Percentiles rank a stretch among this genome's conserved stretches.
Conservation (phyloP, 1,140 invertebrate genomes). For the Streblospio benedicti region DNA sequence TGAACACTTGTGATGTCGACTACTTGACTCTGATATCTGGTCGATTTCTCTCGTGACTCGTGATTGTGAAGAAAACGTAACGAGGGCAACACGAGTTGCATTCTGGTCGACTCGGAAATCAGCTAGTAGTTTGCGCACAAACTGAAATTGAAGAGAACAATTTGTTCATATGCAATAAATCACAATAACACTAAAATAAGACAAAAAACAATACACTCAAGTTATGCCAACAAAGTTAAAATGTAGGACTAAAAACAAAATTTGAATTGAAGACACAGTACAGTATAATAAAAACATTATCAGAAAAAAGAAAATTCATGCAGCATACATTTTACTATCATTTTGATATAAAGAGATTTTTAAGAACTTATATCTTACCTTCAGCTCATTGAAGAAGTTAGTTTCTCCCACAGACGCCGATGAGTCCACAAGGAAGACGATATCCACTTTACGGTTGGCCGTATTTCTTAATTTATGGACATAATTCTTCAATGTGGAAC, state of each 20-base stretch:
- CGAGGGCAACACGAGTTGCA: constrained; percentile 57
- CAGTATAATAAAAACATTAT: no score
- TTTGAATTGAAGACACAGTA: neutral
- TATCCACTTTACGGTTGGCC: constrained; percentile 51
- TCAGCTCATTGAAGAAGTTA: constrained; percentile 54
- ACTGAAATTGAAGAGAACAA: constrained; percentile 45
- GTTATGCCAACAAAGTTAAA: neutral
- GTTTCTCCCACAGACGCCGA: constrained; percentile 59
- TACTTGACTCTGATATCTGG: constrained; percentile 51
- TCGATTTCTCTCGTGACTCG: constrained; percentile 56
- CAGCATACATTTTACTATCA: neutral
- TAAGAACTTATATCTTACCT: neutral
- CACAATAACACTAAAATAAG: neutral
- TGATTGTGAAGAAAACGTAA: constrained; percentile 59
- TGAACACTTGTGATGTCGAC: constrained; percentile 56
- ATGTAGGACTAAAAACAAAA: neutral
- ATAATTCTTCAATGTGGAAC: constrained; percentile 51
- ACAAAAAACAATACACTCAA: neutral
- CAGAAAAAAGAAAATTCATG: neutral
- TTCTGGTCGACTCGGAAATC: constrained; percentile 60
- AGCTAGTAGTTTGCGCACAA: constrained; percentile 62
- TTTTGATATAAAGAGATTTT: neutral
- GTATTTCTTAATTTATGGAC: constrained; percentile 42
- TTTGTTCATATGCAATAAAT: neutral
- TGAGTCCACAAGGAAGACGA: constrained; percentile 62